Evolutionary conservation across 2,113 vertebrate species (phyloP).

Genomic region (Ginglymostoma cirratum): DNA sequence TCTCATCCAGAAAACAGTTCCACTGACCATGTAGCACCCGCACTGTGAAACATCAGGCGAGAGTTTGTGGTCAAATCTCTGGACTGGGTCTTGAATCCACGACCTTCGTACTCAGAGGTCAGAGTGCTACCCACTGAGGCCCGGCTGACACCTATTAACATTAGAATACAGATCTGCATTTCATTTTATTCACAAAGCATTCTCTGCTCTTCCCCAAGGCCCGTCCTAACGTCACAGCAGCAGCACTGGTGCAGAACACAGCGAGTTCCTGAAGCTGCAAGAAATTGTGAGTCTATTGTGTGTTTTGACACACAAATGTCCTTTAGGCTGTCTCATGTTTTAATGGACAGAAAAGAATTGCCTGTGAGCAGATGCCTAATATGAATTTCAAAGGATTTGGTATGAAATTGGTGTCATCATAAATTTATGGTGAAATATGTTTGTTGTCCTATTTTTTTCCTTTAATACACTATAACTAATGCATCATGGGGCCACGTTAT

Average conservation of each 20-base stretch:
- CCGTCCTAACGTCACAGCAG: not conserved
- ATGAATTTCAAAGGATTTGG: constrained; percentile 30
- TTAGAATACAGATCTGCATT: not conserved
- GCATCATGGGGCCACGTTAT: not conserved
- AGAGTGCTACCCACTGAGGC: not conserved
- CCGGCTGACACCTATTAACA: not conserved
- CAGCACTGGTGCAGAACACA: constrained; percentile 1
- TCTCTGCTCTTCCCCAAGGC: not conserved
- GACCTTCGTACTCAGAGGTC: not conserved
- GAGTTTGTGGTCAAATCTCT: not conserved
- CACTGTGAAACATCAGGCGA: not conserved
- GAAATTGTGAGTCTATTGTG: not conserved
- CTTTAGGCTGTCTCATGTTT: not conserved
- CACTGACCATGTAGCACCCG: not conserved
- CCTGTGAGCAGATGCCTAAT: not conserved
- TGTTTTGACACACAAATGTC: not conserved
- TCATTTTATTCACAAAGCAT: not conserved
- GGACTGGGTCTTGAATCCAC: not conserved
- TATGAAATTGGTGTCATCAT: constrained; percentile 12
- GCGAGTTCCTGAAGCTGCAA: not conserved
- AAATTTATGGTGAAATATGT: constrained; percentile 31
- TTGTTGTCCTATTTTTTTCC: constrained; percentile 31
- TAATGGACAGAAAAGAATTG: constrained; percentile 19
- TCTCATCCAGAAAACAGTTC: not conserved
- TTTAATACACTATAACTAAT: not conserved